Percentiles rank a stretch among this genome's conserved stretches.
phyloP scores from a whole-genome alignment of 2,888 invertebrate genomes.

The Nephrotoma appendiculata region DNA sequence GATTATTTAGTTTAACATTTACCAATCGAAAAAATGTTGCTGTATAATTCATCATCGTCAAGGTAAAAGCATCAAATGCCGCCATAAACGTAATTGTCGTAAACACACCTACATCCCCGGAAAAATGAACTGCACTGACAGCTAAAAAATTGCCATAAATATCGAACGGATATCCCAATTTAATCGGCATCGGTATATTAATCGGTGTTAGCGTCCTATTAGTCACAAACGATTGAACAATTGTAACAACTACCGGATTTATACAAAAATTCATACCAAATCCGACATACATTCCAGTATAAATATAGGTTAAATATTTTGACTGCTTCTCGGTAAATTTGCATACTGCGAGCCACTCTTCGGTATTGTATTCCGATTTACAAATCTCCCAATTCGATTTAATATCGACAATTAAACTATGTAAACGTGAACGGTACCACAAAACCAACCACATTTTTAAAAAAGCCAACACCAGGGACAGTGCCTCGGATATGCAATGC shows the following conservation, averaged over 20 bases:
- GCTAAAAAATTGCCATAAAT: neutral
- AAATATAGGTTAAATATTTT: neutral
- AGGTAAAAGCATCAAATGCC: neutral
- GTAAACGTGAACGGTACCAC: neutral
- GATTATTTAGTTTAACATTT: neutral
- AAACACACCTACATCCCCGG: neutral
- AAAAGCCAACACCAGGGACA: neutral
- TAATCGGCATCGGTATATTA: slow-evolving; percentile 1
- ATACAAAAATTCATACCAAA: slow-evolving; percentile 5
- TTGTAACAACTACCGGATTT: neutral
- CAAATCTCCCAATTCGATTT: neutral
- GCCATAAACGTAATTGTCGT: neutral
- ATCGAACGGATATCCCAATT: slow-evolving; percentile 3
- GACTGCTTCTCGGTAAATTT: slow-evolving; percentile 2
- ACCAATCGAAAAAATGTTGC: slow-evolving; percentile 1
- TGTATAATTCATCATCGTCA: slow-evolving; percentile 1
- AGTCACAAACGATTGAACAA: neutral
- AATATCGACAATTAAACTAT: neutral
- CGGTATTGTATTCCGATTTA: neutral
- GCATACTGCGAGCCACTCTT: neutral
- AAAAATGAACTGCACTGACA: neutral
- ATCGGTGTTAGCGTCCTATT: neutral
- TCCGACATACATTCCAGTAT: slow-evolving; percentile 1
- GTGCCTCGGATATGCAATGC: slow-evolving; percentile 1
- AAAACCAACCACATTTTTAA: slow-evolving; percentile 2